Base-by-base conservation (phyloP, 1,140 invertebrate genomes). In the Pantala flavescens region DNA sequence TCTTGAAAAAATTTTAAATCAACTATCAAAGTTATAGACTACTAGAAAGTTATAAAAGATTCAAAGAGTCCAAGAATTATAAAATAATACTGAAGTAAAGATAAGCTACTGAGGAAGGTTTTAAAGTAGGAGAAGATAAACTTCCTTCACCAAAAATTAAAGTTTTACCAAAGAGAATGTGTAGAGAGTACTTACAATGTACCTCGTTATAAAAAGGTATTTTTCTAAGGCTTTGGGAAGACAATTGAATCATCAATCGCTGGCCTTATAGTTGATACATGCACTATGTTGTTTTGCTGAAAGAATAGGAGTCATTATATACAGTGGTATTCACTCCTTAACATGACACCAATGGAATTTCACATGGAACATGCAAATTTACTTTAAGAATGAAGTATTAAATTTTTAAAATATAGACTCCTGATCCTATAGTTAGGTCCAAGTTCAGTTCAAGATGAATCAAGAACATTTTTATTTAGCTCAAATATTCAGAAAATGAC, bases 221-320 rank as follows among this genome's bases (percentile, higher is more conserved):
- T 23, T 43, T 23, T 78, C 80, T 82, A 80, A 77, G 78, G 79
- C 73, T 77, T 76, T 72, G 80, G 80, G 77, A 81, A 82, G 75
- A 81, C 77, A 78, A 81, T 79, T 77, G 81, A 80, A 75, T 80
- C 79, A 74, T 78, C 78, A 77, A 79, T 77, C 78, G 73, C 73
- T 42, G 79, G 75, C 74, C n/a, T 73, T 24, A 43, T 72, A 80
- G 81, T 23, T 77, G 77, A 70, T 79, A 78, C 36, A 36, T 7
- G 55, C 70, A n/a, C 70, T 28, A 63, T 71, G 23, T 43, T 16
- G 12, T 71, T 43, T 75, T 43, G 55, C 74, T 75, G 74, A 75
- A 75, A 75, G 43, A 43, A 75, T 21, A 75, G 21, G 36, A 63
- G 14, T 63, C n/a, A 63, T 63, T 63, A 63, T 63, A 21, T 63